Evolutionary conservation across 2,797 vertebrate species (phyloP).

Genomic region (Buphagus erythrorhynchus): DNA sequence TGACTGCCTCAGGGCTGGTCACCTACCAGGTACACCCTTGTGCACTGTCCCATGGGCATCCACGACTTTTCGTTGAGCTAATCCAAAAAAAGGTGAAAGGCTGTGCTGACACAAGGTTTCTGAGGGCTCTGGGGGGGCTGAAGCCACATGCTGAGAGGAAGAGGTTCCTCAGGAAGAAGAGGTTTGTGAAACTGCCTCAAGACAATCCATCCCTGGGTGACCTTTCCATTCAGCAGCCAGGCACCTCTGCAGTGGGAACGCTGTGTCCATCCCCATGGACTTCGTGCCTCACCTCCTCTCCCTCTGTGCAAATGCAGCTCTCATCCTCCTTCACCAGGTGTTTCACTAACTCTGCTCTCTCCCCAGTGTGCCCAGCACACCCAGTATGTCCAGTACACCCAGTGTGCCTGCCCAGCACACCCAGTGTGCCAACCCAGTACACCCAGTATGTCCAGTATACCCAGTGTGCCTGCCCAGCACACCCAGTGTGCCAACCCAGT

Average conservation of each 20-base stretch:
- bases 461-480: not conserved
- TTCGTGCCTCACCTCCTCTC: not conserved
- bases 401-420: too few species aligned
- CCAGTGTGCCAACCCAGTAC: not conserved
- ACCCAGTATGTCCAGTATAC: not conserved
- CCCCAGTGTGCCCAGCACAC: not conserved
- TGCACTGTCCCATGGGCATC: accelerated
- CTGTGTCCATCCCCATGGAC: not conserved
- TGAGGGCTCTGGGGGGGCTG: not conserved
- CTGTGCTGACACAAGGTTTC: not conserved
- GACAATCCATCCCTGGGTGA: not conserved
- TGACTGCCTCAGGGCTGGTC: conserved; percentile 33
- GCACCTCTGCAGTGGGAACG: accelerated
- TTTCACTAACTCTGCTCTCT: accelerated
- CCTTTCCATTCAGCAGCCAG: not conserved
- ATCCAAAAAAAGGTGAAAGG: not conserved
- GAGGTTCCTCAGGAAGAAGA: not conserved
- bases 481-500: not conserved
- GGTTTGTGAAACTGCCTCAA: not conserved
- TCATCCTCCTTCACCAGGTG: not conserved
- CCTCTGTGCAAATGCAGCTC: accelerated
- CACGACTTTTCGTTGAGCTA: not conserved
- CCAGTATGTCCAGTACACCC: not conserved
- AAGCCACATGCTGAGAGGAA: accelerated
- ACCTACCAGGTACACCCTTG: not conserved